These are phyloP conservation scores for Noctuana brunneofusca DNA, from an alignment of 2,888 invertebrate genomes.

Conservation along the genomic window DNA sequence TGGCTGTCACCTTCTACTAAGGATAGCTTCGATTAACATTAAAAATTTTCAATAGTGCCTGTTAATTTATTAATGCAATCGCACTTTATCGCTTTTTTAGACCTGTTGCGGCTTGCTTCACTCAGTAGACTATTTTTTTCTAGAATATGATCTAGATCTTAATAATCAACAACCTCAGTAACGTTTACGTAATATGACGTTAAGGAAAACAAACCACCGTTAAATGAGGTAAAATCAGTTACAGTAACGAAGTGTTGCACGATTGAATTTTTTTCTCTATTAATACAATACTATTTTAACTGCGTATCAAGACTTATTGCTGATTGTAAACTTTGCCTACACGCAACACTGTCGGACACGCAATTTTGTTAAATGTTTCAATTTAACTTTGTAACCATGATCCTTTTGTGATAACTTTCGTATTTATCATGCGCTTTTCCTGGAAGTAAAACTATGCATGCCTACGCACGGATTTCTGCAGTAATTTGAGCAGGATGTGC, in stretches of 20 bases:
- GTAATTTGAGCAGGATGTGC: conserved; percentile 29
- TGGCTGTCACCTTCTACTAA: too few species aligned
- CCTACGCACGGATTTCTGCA: conserved; percentile 24
- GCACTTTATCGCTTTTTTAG: too few species aligned
- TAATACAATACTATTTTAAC: conserved; percentile 1
- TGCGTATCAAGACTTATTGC: conserved; percentile 3
- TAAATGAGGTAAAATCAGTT: conserved; percentile 9
- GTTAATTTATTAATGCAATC: too few species aligned
- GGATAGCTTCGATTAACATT: too few species aligned
- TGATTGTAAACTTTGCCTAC: conserved; percentile 9
- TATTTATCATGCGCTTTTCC: conserved; percentile 20
- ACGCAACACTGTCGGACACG: conserved; percentile 23
- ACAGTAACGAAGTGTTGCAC: conserved; percentile 11
- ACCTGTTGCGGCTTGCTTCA: not conserved
- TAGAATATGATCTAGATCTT: not conserved
- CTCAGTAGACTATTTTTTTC: not conserved
- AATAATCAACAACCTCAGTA: not conserved
- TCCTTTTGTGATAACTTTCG: conserved; percentile 10
- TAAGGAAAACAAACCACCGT: conserved; percentile 5
- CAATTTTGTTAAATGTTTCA: conserved; percentile 24
- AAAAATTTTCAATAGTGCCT: too few species aligned
- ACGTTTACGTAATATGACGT: conserved; percentile 8
- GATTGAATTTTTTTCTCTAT: conserved; percentile 11
- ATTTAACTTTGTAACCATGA: conserved; percentile 25
- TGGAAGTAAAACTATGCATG: conserved; percentile 32